Percentiles rank a stretch among this genome's conserved stretches.
phyloP scores from a whole-genome alignment of 2,113 vertebrate genomes.

The Siniperca knerii region DNA sequence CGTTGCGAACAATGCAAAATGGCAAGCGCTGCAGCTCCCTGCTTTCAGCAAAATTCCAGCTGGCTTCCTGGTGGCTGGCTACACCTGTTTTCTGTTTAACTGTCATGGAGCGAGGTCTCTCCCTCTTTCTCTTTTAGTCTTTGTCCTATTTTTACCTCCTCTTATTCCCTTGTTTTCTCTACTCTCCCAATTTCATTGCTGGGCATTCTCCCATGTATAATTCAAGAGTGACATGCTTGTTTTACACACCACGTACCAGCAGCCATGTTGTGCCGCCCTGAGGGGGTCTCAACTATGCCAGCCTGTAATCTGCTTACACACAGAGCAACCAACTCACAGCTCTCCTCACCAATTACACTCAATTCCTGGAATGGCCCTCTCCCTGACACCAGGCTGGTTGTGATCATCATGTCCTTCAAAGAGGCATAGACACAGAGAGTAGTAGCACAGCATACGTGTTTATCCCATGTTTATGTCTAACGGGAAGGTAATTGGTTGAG shows the following conservation, averaged over 20 bases:
- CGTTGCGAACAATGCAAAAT: slow-evolving; percentile 56
- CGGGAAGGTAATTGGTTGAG: slow-evolving; percentile 69
- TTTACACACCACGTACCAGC: slow-evolving; percentile 78
- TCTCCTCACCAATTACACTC: slow-evolving; percentile 77
- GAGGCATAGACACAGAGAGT: slow-evolving; percentile 38
- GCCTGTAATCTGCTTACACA: slow-evolving; percentile 78
- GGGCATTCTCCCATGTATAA: slow-evolving; percentile 75
- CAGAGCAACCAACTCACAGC: slow-evolving; percentile 71
- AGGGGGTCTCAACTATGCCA: slow-evolving; percentile 71
- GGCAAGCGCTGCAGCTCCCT: slow-evolving; percentile 14
- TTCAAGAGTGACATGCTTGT: slow-evolving; percentile 80
- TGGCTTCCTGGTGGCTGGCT: slow-evolving; percentile 34
- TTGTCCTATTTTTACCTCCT: slow-evolving; percentile 49
- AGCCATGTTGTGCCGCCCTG: slow-evolving; percentile 73
- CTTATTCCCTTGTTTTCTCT: slow-evolving; percentile 55
- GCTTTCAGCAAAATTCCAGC: slow-evolving; percentile 40
- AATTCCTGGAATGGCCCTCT: slow-evolving; percentile 68
- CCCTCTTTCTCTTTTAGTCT: slow-evolving; percentile 12
- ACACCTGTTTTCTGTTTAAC: slow-evolving; percentile 71
- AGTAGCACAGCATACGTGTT: slow-evolving; percentile 49
- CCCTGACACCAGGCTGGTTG: slow-evolving; percentile 63
- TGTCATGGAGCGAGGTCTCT: slow-evolving; percentile 45
- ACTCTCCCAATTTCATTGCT: slow-evolving; percentile 65
- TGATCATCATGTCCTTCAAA: slow-evolving; percentile 74
- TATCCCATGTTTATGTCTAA: slow-evolving; percentile 58